Percentiles rank a stretch among this genome's conserved stretches.
phyloP scores from a whole-genome alignment of 2,888 invertebrate genomes.

The Neocrepidodera transversa region DNA sequence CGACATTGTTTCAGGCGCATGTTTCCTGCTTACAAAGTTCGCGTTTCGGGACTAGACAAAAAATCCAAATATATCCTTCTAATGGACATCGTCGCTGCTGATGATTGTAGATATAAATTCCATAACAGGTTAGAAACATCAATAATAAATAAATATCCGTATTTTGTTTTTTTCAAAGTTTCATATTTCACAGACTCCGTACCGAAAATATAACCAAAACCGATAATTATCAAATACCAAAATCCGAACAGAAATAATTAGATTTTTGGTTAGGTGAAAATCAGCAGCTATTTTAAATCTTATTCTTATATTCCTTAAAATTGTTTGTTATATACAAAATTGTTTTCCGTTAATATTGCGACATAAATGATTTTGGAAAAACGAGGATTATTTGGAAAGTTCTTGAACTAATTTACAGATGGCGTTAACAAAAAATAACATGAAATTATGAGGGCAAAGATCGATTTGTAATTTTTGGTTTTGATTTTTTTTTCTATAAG shows the following conservation, averaged over 20 bases:
- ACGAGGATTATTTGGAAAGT: too few species aligned
- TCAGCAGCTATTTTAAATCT: background rate
- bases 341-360: too few species aligned
- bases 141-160: slow-evolving; percentile 25
- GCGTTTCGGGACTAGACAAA: slow-evolving; percentile 95
- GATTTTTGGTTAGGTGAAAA: background rate
- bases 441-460: too few species aligned
- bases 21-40: slow-evolving; percentile 97
- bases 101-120: slow-evolving; percentile 95
- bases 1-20: slow-evolving; percentile 82
- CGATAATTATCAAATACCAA: background rate
- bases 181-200: slow-evolving; percentile 43
- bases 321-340: too few species aligned
- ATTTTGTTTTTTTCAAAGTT: slow-evolving; percentile 36
- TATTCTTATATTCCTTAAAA: too few species aligned
- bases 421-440: too few species aligned
- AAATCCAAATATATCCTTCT: slow-evolving; percentile 96
- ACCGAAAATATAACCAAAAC: slow-evolving; percentile 30
- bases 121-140: slow-evolving; percentile 79
- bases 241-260: background rate
- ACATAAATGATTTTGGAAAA: too few species aligned
- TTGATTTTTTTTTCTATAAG: too few species aligned
- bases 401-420: too few species aligned
- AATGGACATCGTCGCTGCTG: slow-evolving; percentile 96
- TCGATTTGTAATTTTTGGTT: too few species aligned